Conservation (phyloP, 2,113 vertebrate genomes). For the Corydoras maculifer region DNA sequence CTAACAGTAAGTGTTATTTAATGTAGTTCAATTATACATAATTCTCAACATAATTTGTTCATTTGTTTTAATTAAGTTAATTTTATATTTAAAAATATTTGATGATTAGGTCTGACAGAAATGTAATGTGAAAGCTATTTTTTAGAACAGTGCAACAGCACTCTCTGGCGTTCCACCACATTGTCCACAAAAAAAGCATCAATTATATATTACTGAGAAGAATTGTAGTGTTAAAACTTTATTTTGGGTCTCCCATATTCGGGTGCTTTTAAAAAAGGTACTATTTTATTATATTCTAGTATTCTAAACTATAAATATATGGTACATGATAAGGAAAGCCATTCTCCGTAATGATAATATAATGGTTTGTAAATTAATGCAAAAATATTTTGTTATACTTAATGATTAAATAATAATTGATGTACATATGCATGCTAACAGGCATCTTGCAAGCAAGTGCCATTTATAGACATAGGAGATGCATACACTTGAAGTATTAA, state of each 20-base stretch:
- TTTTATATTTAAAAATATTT: slow-evolving; percentile 51
- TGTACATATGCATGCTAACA: background rate
- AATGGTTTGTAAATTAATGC: no score
- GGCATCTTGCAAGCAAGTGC: background rate
- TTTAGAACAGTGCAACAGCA: slow-evolving; percentile 51
- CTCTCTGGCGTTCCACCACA: slow-evolving; percentile 49
- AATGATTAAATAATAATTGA: background rate
- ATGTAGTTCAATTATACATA: slow-evolving; percentile 63
- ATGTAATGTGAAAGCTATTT: slow-evolving; percentile 35
- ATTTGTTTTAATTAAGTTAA: slow-evolving; percentile 60
- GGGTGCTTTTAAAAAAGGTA: background rate
- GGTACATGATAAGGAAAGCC: no score
- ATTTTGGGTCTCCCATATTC: slow-evolving; percentile 12
- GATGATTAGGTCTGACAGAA: slow-evolving; percentile 42
- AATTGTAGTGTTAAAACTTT: slow-evolving; percentile 9
- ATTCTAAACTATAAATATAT: no score
- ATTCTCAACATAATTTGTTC: slow-evolving; percentile 60
- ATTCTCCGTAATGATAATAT: no score
- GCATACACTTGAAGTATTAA: no score
- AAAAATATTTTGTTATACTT: background rate
- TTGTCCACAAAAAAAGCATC: slow-evolving; percentile 11
- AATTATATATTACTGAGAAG: background rate
- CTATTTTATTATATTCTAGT: no score
- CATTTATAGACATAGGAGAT: no score
- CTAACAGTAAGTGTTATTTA: slow-evolving; percentile 56